Percentiles rank a stretch among this genome's conserved stretches.
Conservation (phyloP, 2,113 vertebrate species). For the Pterocles orientalis region DNA sequence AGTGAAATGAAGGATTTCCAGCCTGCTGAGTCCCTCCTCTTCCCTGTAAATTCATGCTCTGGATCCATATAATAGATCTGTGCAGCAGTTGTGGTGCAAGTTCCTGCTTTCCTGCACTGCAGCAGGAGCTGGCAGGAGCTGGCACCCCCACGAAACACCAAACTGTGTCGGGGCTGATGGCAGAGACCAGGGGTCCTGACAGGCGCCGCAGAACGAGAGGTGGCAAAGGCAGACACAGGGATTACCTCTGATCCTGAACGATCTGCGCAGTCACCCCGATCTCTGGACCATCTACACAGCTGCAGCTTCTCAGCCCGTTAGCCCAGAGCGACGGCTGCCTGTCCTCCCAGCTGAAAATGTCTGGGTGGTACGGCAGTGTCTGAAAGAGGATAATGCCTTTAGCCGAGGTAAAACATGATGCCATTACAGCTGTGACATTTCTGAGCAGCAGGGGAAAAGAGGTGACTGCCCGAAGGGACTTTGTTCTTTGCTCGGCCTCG, state of each 20-base stretch:
- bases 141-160: neutral
- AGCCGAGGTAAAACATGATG: neutral
- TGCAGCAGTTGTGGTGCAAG: neutral
- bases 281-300: neutral
- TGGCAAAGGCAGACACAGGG: neutral
- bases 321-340: neutral
- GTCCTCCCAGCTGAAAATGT: neutral
- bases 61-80: neutral
- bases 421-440: neutral
- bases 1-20: neutral
- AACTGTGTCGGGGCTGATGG: neutral
- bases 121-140: neutral
- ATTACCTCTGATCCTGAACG: neutral
- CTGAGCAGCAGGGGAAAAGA: neutral
- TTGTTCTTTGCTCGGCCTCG: neutral
- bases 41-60: neutral
- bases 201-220: neutral
- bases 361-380: neutral
- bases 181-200: neutral
- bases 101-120: neutral
- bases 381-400: neutral
- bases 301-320: neutral
- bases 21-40: neutral
- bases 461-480: neutral
- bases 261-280: too few species aligned